A percentile compares a stretch with the other conserved stretches of the same genome.
These are phyloP conservation scores for Philotrypesis tridentata DNA, from an alignment of 1,140 invertebrate species.

Conservation along the genomic window DNA sequence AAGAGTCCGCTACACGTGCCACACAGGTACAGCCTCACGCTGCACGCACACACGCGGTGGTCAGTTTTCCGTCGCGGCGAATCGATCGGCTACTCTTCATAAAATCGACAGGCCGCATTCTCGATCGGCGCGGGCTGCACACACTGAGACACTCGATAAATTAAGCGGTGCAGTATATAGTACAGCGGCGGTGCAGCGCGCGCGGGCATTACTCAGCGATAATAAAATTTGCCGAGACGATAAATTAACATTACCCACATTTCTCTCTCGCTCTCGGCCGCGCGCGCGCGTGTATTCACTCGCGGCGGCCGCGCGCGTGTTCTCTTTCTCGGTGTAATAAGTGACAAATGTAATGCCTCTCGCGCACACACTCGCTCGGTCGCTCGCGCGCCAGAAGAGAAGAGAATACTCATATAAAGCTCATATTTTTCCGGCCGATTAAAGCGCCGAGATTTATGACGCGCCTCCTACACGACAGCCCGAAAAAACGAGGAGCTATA, in stretches of 20 bases:
- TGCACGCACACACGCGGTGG: no score
- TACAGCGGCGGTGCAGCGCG: no score
- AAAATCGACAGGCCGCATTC: no score
- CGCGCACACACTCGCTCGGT: neutral
- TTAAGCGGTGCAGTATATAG: no score
- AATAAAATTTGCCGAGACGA: slow-evolving; percentile 12
- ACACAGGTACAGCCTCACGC: no score
- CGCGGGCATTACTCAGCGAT: neutral
- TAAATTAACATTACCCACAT: slow-evolving; percentile 12
- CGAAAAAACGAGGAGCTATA: neutral
- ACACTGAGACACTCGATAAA: neutral
- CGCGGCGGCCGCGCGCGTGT: neutral
- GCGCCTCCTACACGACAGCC: no score
- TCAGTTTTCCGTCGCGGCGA: no score
- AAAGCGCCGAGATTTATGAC: slow-evolving; percentile 21
- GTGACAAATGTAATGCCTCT: slow-evolving; percentile 34
- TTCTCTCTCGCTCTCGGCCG: neutral
- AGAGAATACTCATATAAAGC: neutral
- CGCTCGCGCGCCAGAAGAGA: no score
- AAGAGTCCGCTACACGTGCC: no score
- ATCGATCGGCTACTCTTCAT: no score
- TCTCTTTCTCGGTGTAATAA: neutral
- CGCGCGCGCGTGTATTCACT: no score
- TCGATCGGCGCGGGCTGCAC: no score
- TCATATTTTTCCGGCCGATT: slow-evolving; percentile 20